Evolutionary conservation across 2,797 vertebrate species (phyloP).

Genomic region (Paguma larvata): DNA sequence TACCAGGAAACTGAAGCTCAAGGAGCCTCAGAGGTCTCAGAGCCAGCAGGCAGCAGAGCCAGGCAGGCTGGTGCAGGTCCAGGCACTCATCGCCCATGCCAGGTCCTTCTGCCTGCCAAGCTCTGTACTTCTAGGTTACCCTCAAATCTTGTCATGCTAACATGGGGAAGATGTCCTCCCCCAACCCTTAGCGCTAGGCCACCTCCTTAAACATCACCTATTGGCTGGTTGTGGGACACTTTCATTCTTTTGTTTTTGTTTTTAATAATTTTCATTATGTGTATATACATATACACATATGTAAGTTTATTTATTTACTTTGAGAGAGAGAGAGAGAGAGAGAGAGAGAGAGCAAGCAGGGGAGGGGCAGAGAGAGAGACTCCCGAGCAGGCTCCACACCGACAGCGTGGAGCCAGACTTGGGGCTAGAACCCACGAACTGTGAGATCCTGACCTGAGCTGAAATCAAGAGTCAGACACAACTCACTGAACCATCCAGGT

Average conservation of each 20-base stretch:
- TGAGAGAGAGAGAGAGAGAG: too few relatives aligned
- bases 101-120: neutral
- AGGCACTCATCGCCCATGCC: fast-evolving
- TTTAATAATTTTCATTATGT: too few relatives aligned
- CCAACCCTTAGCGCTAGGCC: neutral
- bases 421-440: too few relatives aligned
- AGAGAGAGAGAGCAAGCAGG: too few relatives aligned
- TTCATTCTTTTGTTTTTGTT: neutral
- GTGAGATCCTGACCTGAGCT: too few relatives aligned
- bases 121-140: neutral
- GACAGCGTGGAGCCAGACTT: too few relatives aligned
- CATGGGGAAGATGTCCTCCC: neutral
- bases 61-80: neutral
- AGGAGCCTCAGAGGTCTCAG: neutral
- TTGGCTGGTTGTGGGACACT: neutral
- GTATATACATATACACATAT: too few relatives aligned
- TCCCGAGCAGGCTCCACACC: too few relatives aligned
- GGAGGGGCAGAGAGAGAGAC: too few relatives aligned
- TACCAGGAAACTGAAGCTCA: neutral
- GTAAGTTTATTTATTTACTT: too few relatives aligned
- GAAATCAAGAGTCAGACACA: too few relatives aligned
- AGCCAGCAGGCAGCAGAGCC: neutral
- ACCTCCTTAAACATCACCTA: neutral
- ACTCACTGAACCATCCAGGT: too few relatives aligned
- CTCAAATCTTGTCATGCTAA: neutral